Evolutionary conservation across 1,140 invertebrate genomes (phyloP), one percentile per base, ranked within the genome.

Genomic region (Druon quercuslanigerum): DNA sequence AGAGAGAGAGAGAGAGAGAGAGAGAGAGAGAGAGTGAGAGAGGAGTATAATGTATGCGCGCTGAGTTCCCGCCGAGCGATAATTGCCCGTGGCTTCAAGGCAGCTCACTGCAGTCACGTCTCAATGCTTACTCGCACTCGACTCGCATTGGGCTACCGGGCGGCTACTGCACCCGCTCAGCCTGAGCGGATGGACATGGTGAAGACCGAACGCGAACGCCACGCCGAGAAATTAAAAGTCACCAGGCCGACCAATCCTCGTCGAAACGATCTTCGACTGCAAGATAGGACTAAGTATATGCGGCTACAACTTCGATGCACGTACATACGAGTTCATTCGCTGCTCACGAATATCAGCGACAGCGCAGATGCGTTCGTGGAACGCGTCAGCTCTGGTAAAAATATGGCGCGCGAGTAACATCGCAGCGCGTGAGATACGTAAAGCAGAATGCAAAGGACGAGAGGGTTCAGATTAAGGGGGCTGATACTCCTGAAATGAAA

Each of bases 1-100:
- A 46, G 40, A 71, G 12, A 40, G 56, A 70, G 56, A 77, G 51
- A 40, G 51, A 74, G 70, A 72, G 74, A 76, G 80, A 50, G 76
- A 81, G 52, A 54, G 25, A 72, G 72, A 72, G 70, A 70, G n/a
- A n/a, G n/a, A n/a, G n/a, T n/a, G n/a, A n/a, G n/a, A n/a, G n/a
- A 46, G 75, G 25, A 72, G 72, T 84, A 86, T 89, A 89, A 90
- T 90, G 79, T 90, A 89, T 90, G 87, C 87, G 77, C 82, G 86
- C 75, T 84, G 83, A 84, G 85, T 82, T 80, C 87, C 84, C 80
- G 85, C 78, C 81, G 83, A 85, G 86, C 87, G 89, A 90, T 90
- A 90, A 89, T 90, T 89, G 88, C 87, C 88, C 85, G 85, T 87
- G 86, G 82, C 85, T 85, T 79, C 82, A 82, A 84, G 81, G 77